Evolutionary conservation across 2,113 vertebrate genomes (phyloP), one percentile per base, ranked within the genome.

Genomic region (Phoenicopterus ruber): DNA sequence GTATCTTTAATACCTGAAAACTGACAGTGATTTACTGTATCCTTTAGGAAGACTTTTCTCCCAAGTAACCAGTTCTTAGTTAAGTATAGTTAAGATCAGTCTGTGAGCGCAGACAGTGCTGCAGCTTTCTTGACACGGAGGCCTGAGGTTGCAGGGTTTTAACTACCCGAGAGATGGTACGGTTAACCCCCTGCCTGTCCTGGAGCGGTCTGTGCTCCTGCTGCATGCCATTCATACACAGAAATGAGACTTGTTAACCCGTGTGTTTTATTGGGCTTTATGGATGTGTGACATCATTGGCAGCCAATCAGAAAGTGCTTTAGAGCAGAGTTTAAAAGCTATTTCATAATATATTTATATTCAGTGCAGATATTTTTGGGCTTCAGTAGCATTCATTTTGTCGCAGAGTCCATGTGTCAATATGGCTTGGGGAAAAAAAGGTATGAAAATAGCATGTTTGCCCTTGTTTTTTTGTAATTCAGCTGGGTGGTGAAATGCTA

Each of bases 301-400:
- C 86, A 87, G 47, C 94, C 50, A 70, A 76, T 59, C 63, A 77
- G 32, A 7, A 47, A 24, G 34, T 26, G 82, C 59, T 50, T 61
- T 7, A 50, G 40, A 86, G 61, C 94, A 82, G 18, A 84, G 44
- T 94, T 95, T 88, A 79, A 61, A 90, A 79, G 73, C 92, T 83
- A 73, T 95, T 93, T 86, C 94, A 96, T 92, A 70, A 93, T 63
- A 44, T 86, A 95, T 95, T 95, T 91, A 94, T 92, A 93, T 95
- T 93, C 95, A 29, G 92, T 32, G 92, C 94, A 81, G 94, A 71
- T 94, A 96, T 96, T 91, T 89, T 79, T 19, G 92, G 92, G 74
- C 74, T 73, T 44, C 67, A 5, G 85, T 40, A 63, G 80, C 90
- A 24, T 66, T 96, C 72, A 10, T 88, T 96, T 78, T 96, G 95